Evolutionary conservation across 2,797 vertebrate species (phyloP), one percentile per base, ranked within the genome.

Genomic region (Sarcoramphus papa): DNA sequence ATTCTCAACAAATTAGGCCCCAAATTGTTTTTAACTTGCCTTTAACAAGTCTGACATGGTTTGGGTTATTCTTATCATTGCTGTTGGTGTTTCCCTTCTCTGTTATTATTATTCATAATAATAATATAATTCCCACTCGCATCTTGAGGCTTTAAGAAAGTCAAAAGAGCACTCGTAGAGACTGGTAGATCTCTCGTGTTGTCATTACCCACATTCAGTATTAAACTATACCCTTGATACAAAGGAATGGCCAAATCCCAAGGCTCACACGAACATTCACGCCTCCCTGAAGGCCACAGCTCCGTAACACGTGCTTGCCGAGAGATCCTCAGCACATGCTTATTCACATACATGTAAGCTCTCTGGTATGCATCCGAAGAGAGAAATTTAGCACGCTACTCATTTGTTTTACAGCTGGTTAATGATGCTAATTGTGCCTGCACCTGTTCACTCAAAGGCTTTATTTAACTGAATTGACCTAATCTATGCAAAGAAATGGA

Each of bases 231-330:
- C 14, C 25, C 62, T 45, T 62, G 27, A 23, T 51, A 37, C 23
- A 69, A 41, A 69, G 13, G 59, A 85, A 63, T 10, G 51, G 60
- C 43, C 56, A 59, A 60, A 82, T 88, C 62, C 67, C 76, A 85
- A 57, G 40, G 70, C 37, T 74, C n/a, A 4, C 2, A 0, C 24
- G 37, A 27, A 33, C 5, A 0, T 51, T 57, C 35, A 3, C 0
- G 0, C 64, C 78, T 79, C 53, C 68, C 70, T 8, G 10, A 30
- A 83, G 88, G 40, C 24, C 60, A 31, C 0, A 1, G 41, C 75
- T 80, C 50, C 10, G 37, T 37, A 65, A 43, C 57, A 70, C 5
- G 1, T 17, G 33, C 56, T 56, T 72, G 90, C 65, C 56, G 70
- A 48, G 75, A 53, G 65, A 57, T 69, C 65, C n/a, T 63, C 85